These are phyloP conservation scores for Oenanthe oenanthe DNA, from an alignment of 2,113 vertebrate genomes.

Conservation along the genomic window DNA sequence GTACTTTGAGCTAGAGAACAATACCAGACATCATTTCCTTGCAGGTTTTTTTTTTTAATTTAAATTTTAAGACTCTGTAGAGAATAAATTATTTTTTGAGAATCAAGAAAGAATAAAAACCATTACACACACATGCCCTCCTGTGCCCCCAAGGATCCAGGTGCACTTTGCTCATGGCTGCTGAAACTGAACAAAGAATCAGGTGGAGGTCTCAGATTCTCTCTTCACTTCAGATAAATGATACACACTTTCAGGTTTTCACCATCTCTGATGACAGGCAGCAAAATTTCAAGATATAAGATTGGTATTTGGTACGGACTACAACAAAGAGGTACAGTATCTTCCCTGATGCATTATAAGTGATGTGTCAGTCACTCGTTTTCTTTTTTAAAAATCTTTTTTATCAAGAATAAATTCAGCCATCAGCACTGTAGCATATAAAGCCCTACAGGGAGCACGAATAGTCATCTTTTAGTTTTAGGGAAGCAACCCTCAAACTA, in stretches of 20 bases:
- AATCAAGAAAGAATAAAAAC: neutral
- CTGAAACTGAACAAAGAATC: constrained; percentile 14
- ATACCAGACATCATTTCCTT: neutral
- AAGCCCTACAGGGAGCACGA: constrained; percentile 9
- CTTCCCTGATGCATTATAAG: neutral
- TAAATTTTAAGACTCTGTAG: neutral
- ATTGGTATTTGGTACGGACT: neutral
- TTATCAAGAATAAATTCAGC: constrained; percentile 28
- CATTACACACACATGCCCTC: neutral
- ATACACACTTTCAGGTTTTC: neutral
- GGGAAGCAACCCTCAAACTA: neutral
- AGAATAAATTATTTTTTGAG: neutral
- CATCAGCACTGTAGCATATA: neutral
- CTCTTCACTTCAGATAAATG: neutral
- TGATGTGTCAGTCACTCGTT: neutral
- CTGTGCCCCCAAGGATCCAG: neutral
- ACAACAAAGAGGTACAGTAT: neutral
- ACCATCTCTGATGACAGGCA: neutral
- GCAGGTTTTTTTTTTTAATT: neutral
- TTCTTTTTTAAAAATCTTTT: constrained; percentile 5
- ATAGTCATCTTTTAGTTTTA: neutral
- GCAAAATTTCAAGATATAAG: constrained; percentile 1
- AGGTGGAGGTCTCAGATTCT: neutral
- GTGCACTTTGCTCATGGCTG: neutral
- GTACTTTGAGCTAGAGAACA: neutral